phyloP scores from a whole-genome alignment of 1,140 invertebrate genomes.

The Drosophila aff. region DNA sequence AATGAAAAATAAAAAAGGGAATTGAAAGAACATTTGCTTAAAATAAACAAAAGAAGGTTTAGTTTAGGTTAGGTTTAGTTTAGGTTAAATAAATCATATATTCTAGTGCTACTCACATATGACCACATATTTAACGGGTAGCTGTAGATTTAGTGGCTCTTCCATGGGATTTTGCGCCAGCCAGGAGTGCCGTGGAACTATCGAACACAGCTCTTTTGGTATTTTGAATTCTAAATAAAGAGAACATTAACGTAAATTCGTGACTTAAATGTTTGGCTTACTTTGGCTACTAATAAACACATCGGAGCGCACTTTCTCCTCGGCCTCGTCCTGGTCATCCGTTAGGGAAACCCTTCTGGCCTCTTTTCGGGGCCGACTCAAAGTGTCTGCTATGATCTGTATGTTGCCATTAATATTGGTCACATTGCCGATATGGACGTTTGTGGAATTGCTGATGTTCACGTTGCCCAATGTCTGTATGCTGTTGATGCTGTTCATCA shows the following conservation, averaged over 20 bases:
- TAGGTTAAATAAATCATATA: neutral
- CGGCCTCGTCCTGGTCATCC: constrained; percentile 50
- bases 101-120: constrained; percentile 70
- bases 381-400: constrained; percentile 74
- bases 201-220: constrained; percentile 69
- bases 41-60: too few species aligned
- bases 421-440: constrained; percentile 85
- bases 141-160: constrained; percentile 49
- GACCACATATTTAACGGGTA: constrained; percentile 81
- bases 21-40: too few species aligned
- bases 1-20: neutral
- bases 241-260: neutral
- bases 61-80: too few species aligned
- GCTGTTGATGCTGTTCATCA: constrained; percentile 75
- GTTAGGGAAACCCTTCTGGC: constrained; percentile 32
- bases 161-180: constrained; percentile 81
- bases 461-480: constrained; percentile 82
- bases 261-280: constrained; percentile 3
- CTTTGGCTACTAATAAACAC: constrained; percentile 65
- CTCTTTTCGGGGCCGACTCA: constrained; percentile 3
- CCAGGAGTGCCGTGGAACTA: constrained; percentile 78
- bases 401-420: constrained; percentile 85
- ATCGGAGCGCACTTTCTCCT: constrained; percentile 57
- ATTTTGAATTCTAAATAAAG: constrained; percentile 69
- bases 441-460: constrained; percentile 81